phyloP scores from a whole-genome alignment of 2,797 vertebrate genomes.

The Trachurus trachurus region DNA sequence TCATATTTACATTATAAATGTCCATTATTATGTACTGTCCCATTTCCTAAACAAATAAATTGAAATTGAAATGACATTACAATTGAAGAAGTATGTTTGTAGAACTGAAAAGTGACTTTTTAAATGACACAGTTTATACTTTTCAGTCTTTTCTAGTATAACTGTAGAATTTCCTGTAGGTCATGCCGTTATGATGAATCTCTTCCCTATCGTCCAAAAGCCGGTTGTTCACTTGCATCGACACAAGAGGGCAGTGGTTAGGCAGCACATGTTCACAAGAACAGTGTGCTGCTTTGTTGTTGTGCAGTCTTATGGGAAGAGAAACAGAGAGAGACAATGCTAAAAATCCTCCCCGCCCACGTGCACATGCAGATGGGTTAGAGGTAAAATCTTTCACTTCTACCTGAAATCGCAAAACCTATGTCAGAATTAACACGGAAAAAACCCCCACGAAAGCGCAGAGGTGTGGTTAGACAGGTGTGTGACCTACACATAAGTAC shows the following conservation, averaged over 20 bases:
- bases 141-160: neutral
- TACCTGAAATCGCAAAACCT: neutral
- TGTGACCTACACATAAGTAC: neutral
- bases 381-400: neutral
- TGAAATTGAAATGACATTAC: neutral
- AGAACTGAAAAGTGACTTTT: neutral
- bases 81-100: no score
- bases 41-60: no score
- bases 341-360: constrained; percentile 1
- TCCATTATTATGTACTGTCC: no score
- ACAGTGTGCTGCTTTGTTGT: neutral
- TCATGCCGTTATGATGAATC: neutral
- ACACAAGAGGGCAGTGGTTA: constrained; percentile 68
- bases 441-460: neutral
- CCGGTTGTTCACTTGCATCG: constrained; percentile 25
- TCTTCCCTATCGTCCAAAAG: neutral
- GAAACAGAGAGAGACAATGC: neutral
- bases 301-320: neutral
- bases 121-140: neutral
- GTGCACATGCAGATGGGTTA: neutral
- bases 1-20: no score
- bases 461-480: neutral
- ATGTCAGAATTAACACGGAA: neutral
- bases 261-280: constrained; percentile 2
- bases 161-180: neutral